These are phyloP conservation scores for Molossus alvarezi DNA, from an alignment of 2,797 vertebrate genomes.

Conservation along the genomic window DNA sequence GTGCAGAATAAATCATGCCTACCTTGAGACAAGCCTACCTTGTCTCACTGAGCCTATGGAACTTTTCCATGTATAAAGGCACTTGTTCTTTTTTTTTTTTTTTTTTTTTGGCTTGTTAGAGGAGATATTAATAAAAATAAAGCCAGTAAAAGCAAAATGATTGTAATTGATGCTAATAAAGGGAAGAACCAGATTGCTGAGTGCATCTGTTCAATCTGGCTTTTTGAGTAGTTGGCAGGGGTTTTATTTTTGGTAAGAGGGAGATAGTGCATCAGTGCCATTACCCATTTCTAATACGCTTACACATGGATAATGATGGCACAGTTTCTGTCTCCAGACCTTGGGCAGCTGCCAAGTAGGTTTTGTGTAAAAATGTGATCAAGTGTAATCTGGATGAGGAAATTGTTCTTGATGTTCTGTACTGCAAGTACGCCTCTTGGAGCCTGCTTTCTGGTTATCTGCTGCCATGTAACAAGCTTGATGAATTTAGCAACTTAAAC, in stretches of 20 bases:
- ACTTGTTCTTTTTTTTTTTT: slow-evolving; percentile 50
- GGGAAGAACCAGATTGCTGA: slow-evolving; percentile 72
- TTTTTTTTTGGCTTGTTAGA: slow-evolving; percentile 54
- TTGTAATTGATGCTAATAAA: slow-evolving; percentile 76
- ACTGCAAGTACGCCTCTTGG: background rate
- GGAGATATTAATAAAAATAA: slow-evolving; percentile 77
- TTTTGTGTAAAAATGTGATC: slow-evolving; percentile 26
- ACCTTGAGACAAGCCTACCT: background rate
- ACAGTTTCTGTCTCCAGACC: slow-evolving; percentile 4
- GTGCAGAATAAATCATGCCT: background rate
- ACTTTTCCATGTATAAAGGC: background rate
- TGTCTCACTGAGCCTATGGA: background rate
- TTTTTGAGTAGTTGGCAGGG: slow-evolving; percentile 64
- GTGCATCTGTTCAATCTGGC: slow-evolving; percentile 65
- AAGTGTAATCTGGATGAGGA: background rate
- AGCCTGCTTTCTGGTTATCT: slow-evolving; percentile 1
- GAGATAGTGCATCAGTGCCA: slow-evolving; percentile 17
- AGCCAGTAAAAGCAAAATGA: slow-evolving; percentile 72
- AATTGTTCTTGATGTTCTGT: background rate
- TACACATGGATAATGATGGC: background rate
- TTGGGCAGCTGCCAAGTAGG: slow-evolving; percentile 28
- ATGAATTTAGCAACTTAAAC: background rate
- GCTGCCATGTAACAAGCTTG: background rate
- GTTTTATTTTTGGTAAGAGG: slow-evolving; percentile 60
- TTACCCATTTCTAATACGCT: background rate